Conservation (phyloP, 2,888 invertebrate genomes). For the Amphipyra tragopoginis region DNA sequence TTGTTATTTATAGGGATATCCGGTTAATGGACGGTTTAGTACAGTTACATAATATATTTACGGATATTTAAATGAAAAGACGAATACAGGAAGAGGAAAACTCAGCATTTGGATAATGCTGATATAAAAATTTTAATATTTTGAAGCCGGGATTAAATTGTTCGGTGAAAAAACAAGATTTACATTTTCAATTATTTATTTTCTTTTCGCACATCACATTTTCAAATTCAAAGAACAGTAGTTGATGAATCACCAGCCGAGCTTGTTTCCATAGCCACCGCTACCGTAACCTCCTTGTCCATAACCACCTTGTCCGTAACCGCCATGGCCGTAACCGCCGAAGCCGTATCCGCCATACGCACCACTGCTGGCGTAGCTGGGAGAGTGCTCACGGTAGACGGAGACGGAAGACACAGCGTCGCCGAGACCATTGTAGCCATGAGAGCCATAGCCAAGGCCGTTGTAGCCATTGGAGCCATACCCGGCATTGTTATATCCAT, state of each 20-base stretch:
- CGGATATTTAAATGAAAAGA: neutral
- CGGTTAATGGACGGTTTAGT: neutral
- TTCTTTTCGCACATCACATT: slow-evolving; percentile 10
- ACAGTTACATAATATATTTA: neutral
- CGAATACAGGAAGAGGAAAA: neutral
- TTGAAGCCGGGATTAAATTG: too few species aligned
- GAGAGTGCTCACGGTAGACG: slow-evolving; percentile 54
- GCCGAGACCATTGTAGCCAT: slow-evolving; percentile 45
- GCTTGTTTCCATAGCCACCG: slow-evolving; percentile 51
- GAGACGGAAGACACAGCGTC: slow-evolving; percentile 63
- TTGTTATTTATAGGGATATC: slow-evolving; percentile 4
- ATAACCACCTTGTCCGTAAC: slow-evolving; percentile 21
- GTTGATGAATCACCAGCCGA: slow-evolving; percentile 49
- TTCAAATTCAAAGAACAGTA: neutral
- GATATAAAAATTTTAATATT: too few species aligned
- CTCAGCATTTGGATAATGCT: too few species aligned
- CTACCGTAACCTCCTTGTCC: slow-evolving; percentile 45
- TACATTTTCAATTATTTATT: slow-evolving; percentile 41
- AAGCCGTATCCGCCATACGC: slow-evolving; percentile 49
- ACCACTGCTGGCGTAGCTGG: slow-evolving; percentile 39
- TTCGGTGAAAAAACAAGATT: neutral
- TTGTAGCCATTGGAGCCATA: slow-evolving; percentile 50
- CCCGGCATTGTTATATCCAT: slow-evolving; percentile 34
- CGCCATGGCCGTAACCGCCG: slow-evolving; percentile 24
- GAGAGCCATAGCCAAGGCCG: slow-evolving; percentile 40